Evolutionary conservation across 1,140 invertebrate genomes (phyloP).

Genomic region (Nebria ingens): DNA sequence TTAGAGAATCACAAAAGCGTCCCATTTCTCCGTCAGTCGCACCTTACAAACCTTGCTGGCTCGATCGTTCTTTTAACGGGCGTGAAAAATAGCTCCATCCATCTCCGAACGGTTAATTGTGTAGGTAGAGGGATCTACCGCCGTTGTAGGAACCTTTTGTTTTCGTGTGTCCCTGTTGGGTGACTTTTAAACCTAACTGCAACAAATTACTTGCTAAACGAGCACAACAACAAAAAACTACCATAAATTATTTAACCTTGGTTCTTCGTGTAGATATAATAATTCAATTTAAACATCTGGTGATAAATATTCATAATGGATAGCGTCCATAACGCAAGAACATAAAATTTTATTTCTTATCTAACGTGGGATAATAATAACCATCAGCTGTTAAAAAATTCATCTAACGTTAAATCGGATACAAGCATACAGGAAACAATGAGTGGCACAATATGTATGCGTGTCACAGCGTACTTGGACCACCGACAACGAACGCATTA

Average conservation of each 20-base stretch:
- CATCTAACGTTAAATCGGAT: no score
- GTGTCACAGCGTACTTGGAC: not conserved
- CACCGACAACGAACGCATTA: not conserved
- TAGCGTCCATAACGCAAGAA: no score
- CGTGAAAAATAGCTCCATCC: constrained; percentile 17
- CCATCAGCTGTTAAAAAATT: no score
- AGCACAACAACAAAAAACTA: not conserved
- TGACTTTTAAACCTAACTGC: not conserved
- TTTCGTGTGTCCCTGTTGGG: not conserved
- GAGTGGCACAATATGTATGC: no score
- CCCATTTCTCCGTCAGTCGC: no score
- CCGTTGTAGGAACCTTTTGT: not conserved
- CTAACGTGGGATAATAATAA: no score
- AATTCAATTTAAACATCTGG: no score
- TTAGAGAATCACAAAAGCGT: no score
- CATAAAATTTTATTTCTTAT: no score
- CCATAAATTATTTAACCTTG: not conserved
- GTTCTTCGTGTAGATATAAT: no score
- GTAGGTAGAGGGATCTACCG: constrained; percentile 12
- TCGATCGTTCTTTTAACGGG: not conserved
- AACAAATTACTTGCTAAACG: not conserved
- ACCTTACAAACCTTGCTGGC: not conserved
- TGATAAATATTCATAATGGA: no score
- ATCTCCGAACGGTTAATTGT: constrained; percentile 20
- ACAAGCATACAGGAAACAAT: no score